phyloP scores from a whole-genome alignment of 2,888 invertebrate species.

The Glyphotaelius pellucidus region DNA sequence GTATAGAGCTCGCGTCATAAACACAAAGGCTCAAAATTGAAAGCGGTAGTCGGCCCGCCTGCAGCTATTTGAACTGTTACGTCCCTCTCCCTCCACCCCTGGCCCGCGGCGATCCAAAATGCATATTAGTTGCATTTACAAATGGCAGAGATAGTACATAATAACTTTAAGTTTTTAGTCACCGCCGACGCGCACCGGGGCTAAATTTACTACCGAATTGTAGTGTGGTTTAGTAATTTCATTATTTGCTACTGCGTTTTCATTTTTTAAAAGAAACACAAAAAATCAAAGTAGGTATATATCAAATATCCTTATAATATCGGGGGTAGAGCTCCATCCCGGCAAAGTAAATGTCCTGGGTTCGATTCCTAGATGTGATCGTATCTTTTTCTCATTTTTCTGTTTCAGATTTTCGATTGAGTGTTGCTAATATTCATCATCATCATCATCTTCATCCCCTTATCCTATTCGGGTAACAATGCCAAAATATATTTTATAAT shows the following conservation, averaged over 20 bases:
- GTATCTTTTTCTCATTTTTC: no score
- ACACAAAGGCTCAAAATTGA: conserved; percentile 34
- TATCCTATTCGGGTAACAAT: no score
- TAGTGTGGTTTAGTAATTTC: neutral
- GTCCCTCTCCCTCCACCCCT: neutral
- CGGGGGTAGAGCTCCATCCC: no score
- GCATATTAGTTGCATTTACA: conserved; percentile 16
- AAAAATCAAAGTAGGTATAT: no score
- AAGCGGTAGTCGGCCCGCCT: conserved; percentile 2
- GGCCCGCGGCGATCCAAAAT: neutral
- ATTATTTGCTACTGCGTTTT: neutral
- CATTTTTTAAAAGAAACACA: neutral
- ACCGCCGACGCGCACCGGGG: neutral
- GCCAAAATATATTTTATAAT: no score
- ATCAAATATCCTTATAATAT: no score
- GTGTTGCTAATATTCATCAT: no score
- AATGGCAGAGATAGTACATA: neutral
- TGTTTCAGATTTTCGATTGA: no score
- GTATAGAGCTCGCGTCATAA: conserved; percentile 12
- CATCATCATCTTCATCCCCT: no score
- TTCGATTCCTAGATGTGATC: no score
- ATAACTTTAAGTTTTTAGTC: neutral
- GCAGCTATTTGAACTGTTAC: neutral
- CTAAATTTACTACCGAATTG: neutral
- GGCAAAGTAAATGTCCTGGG: no score